Evolutionary conservation across 2,113 vertebrate genomes (phyloP).

Genomic region (Seriola aureovittata): DNA sequence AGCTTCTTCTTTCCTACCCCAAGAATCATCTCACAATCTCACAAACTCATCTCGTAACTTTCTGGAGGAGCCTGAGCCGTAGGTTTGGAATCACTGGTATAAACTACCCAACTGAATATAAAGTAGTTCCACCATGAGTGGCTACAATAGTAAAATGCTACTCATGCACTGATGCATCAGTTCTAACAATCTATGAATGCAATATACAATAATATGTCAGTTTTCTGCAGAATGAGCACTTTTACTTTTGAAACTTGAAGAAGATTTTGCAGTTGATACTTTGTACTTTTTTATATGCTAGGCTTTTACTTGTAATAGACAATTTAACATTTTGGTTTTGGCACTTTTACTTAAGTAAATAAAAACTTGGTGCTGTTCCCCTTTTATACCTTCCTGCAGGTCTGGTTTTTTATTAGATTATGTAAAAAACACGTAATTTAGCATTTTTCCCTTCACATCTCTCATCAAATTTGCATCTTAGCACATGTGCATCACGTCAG

Average conservation of each 20-base stretch:
- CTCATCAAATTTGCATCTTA: neutral
- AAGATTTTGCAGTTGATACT: neutral
- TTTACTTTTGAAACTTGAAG: neutral
- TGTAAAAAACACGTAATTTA: neutral
- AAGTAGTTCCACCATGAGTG: too few relatives aligned
- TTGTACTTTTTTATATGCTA: neutral
- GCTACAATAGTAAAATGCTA: too few relatives aligned
- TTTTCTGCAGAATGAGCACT: neutral
- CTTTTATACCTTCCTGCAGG: neutral
- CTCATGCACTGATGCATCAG: neutral
- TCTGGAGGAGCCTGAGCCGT: neutral
- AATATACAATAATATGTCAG: neutral
- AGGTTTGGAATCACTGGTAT: neutral
- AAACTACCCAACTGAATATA: neutral
- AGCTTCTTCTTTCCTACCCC: neutral
- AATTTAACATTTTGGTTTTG: neutral
- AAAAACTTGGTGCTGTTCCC: neutral
- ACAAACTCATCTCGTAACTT: neutral
- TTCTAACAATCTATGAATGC: slow-evolving; percentile 1
- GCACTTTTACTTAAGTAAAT: neutral
- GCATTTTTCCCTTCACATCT: neutral
- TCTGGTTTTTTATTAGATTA: neutral
- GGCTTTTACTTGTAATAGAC: neutral
- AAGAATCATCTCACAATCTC: neutral
- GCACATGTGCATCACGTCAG: slow-evolving; percentile 33